These are phyloP conservation scores for Cladorhizidae sp. DNA, from an alignment of 37 sponge, comb jelly and placozoan genomes.

Conservation along the genomic window DNA sequence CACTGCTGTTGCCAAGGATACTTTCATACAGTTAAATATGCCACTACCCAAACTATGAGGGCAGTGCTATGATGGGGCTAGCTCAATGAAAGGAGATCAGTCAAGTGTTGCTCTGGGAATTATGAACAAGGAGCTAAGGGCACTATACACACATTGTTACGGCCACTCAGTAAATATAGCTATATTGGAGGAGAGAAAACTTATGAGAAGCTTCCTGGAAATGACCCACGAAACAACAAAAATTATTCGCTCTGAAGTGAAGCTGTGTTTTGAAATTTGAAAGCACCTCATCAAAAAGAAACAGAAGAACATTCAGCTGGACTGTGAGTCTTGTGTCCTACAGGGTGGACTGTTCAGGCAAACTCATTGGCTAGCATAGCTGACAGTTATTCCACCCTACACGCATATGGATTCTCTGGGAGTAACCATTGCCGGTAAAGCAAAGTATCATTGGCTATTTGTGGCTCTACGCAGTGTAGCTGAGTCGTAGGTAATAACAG, in stretches of 20 bases:
- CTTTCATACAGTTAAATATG: conserved; percentile 45
- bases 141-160: no score
- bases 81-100: conserved; percentile 17
- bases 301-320: conserved; percentile 31
- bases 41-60: conserved; percentile 10
- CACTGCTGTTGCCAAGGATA: conserved; percentile 34
- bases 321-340: conserved; percentile 62
- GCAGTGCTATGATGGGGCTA: conserved; percentile 69
- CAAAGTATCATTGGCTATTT: no score
- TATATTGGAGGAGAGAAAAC: no score
- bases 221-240: conserved; percentile 55
- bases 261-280: conserved; percentile 38
- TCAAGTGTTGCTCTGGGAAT: conserved; percentile 33
- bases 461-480: no score
- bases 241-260: conserved; percentile 64
- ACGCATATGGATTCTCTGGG: no score
- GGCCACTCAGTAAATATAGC: no score
- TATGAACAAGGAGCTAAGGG: no score
- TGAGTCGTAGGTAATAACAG: no score
- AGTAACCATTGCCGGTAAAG: no score
- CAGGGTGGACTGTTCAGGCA: conserved; percentile 68
- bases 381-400: no score
- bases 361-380: no score
- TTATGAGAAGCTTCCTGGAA: no score
- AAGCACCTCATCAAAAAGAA: conserved; percentile 7